Percentiles rank a stretch among this genome's conserved stretches.
These are phyloP conservation scores for Cotesia glomerata DNA, from an alignment of 1,140 invertebrate genomes.

Conservation along the genomic window DNA sequence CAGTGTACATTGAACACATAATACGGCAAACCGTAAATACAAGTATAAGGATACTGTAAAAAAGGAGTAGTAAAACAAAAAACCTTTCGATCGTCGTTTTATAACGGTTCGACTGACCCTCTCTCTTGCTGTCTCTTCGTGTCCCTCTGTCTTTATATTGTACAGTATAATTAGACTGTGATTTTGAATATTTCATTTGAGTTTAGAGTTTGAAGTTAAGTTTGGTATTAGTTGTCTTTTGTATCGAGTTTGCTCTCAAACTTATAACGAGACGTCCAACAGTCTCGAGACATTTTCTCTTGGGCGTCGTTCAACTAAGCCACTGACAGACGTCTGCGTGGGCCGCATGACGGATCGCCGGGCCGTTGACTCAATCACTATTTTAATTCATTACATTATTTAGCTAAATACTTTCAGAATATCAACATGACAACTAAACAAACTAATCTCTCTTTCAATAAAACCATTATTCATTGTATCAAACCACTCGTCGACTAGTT, in stretches of 20 bases:
- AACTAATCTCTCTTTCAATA: too few species aligned
- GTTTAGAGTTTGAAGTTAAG: too few species aligned
- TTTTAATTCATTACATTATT: too few species aligned
- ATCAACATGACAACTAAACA: too few species aligned
- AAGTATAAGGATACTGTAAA: neutral
- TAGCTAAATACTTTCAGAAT: too few species aligned
- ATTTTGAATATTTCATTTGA: slow-evolving; percentile 1
- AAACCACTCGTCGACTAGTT: too few species aligned
- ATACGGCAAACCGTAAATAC: neutral
- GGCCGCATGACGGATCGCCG: slow-evolving; percentile 11
- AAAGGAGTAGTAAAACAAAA: neutral
- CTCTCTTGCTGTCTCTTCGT: too few species aligned
- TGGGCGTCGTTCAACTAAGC: neutral
- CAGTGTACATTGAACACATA: too few species aligned
- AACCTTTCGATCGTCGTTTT: neutral
- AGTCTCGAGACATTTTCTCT: slow-evolving; percentile 8
- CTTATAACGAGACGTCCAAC: slow-evolving; percentile 11
- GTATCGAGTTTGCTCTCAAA: neutral
- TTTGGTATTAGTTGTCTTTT: neutral
- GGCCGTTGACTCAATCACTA: neutral
- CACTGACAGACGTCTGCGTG: slow-evolving; percentile 19
- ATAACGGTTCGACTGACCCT: neutral
- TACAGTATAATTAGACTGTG: too few species aligned
- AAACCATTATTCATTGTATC: too few species aligned
- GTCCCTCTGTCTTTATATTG: too few species aligned